These are phyloP conservation scores for Amphiprion percula DNA, from an alignment of 2,113 vertebrate species.

Conservation along the genomic window DNA sequence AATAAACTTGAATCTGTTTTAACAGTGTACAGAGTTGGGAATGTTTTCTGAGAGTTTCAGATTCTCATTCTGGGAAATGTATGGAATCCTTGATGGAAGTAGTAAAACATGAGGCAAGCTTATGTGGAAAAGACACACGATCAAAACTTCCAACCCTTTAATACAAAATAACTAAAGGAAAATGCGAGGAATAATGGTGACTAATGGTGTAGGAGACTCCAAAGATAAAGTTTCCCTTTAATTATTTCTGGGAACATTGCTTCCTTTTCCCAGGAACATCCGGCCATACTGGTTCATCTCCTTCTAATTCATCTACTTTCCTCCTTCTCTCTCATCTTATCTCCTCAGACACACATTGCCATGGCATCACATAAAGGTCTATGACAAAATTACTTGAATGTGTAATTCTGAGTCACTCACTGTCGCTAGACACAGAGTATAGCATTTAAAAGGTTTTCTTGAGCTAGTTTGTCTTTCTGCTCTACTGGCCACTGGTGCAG, in stretches of 20 bases:
- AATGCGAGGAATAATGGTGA: background rate
- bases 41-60: background rate
- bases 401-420: constrained; percentile 25
- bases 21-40: background rate
- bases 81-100: background rate
- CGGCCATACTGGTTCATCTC: background rate
- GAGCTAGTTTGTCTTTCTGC: constrained; percentile 26
- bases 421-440: background rate
- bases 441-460: constrained; percentile 14
- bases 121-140: background rate
- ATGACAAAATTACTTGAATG: constrained; percentile 19
- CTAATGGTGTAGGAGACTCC: background rate
- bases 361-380: constrained; percentile 16
- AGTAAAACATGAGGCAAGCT: background rate
- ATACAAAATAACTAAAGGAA: constrained; percentile 16
- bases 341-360: constrained; percentile 14
- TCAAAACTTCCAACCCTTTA: background rate
- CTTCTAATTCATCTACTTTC: background rate
- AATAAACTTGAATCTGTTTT: no score
- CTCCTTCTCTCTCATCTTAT: background rate
- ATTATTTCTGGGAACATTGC: constrained; percentile 16
- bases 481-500: constrained; percentile 10
- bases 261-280: constrained; percentile 11
- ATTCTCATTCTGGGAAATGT: background rate
- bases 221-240: background rate